phyloP scores from a whole-genome alignment of 2,113 vertebrate species.

The Alligator sinensis region DNA sequence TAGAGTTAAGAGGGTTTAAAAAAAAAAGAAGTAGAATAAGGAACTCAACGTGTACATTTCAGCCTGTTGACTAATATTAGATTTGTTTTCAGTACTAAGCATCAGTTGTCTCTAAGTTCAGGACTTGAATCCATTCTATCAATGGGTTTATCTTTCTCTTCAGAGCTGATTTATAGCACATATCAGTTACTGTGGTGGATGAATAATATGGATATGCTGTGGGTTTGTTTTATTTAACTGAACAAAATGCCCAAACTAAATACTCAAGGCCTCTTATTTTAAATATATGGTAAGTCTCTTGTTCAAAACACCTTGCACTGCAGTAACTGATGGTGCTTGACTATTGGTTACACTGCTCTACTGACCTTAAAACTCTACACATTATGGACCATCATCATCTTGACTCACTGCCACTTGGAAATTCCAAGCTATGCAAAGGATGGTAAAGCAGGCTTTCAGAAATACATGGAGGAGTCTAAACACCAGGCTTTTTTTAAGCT shows the following conservation, averaged over 20 bases:
- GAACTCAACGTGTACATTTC: constrained; percentile 51
- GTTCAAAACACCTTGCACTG: constrained; percentile 65
- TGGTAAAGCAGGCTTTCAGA: constrained; percentile 46
- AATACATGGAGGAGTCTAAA: constrained; percentile 37
- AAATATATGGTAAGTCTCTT: constrained; percentile 75
- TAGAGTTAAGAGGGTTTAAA: constrained; percentile 65
- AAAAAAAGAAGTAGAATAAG: constrained; percentile 66
- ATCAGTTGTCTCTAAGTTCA: constrained; percentile 63
- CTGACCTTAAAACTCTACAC: constrained; percentile 50
- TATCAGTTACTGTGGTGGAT: constrained; percentile 77
- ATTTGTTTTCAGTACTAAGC: constrained; percentile 68
- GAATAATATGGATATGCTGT: constrained; percentile 24
- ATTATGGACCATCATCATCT: constrained; percentile 42
- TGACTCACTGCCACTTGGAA: constrained; percentile 54
- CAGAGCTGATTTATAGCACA: constrained; percentile 61
- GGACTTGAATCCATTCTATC: constrained; percentile 56
- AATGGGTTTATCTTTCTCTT: constrained; percentile 69
- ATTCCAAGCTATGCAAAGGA: neutral
- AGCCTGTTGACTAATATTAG: constrained; percentile 63
- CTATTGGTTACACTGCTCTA: neutral
- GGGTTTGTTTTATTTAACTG: constrained; percentile 43
- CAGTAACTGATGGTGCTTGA: constrained; percentile 72
- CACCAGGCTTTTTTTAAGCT: constrained; percentile 18
- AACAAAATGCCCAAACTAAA: constrained; percentile 20
- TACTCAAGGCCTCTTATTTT: constrained; percentile 53